Evolutionary conservation across 2,113 vertebrate genomes (phyloP).

Genomic region (Myocastor coypus): DNA sequence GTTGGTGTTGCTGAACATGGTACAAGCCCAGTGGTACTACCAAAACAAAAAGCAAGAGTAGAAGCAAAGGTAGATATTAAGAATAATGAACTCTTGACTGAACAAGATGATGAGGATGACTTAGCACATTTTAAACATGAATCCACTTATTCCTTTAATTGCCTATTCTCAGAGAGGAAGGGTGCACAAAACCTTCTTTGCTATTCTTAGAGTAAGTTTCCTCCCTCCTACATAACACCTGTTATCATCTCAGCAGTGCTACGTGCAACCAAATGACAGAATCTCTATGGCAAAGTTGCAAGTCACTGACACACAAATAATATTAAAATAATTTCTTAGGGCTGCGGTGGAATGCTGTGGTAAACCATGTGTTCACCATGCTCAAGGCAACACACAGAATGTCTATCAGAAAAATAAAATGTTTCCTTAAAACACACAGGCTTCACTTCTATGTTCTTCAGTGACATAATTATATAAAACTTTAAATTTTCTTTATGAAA

Average conservation of each 20-base stretch:
- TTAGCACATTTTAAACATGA: neutral
- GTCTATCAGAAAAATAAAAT: neutral
- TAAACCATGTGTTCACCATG: neutral
- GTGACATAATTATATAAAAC: constrained; percentile 4
- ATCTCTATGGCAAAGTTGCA: constrained; percentile 53
- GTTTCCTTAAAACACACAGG: constrained; percentile 38
- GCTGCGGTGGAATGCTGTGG: no score
- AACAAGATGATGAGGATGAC: constrained; percentile 2
- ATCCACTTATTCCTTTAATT: constrained; percentile 21
- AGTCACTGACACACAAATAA: constrained; percentile 42
- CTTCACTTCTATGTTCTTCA: neutral
- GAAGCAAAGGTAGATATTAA: constrained; percentile 46
- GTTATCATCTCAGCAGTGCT: constrained; percentile 55
- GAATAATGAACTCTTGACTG: neutral
- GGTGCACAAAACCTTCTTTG: constrained; percentile 37
- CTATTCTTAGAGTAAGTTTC: constrained; percentile 59
- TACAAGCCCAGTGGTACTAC: constrained; percentile 96
- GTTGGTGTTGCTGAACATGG: constrained; percentile 98
- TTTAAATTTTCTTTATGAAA: constrained; percentile 58
- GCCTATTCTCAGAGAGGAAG: constrained; percentile 34
- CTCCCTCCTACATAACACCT: constrained; percentile 52
- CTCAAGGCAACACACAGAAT: no score
- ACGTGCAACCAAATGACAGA: constrained; percentile 33
- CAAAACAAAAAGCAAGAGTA: neutral
- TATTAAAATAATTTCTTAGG: constrained; percentile 51